phyloP scores from a whole-genome alignment of 2,888 invertebrate genomes.

The Cremastobaeus sp. region DNA sequence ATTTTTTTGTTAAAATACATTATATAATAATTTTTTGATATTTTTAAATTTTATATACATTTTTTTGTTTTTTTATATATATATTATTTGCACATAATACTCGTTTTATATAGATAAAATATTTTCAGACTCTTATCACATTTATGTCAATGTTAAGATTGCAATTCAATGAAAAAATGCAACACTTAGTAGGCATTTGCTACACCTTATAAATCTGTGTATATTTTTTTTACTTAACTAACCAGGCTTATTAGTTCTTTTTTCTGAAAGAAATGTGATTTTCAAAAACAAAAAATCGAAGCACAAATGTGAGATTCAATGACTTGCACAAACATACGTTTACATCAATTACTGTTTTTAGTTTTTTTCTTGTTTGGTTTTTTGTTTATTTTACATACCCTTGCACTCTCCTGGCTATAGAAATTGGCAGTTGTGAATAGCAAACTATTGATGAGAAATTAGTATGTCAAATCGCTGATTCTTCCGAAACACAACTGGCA shows the following conservation, averaged over 20 bases:
- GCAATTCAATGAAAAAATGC: constrained; percentile 3
- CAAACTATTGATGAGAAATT: too few species aligned
- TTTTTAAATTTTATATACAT: too few species aligned
- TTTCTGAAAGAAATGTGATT: constrained; percentile 34
- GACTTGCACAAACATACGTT: constrained; percentile 21
- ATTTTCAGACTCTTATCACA: constrained; percentile 19
- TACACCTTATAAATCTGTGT: neutral
- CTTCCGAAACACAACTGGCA: too few species aligned
- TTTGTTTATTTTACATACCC: neutral
- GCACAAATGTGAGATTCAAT: constrained; percentile 31
- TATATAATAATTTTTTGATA: constrained; percentile 32
- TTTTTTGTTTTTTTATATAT: constrained; percentile 42
- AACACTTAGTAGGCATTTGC: neutral
- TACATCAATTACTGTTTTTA: constrained; percentile 9
- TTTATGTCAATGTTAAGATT: constrained; percentile 24
- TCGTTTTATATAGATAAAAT: constrained; percentile 15
- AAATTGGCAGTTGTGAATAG: too few species aligned
- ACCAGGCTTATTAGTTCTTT: neutral
- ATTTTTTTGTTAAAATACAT: constrained; percentile 48
- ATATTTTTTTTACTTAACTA: neutral
- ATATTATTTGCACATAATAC: constrained; percentile 13
- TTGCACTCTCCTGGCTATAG: too few species aligned
- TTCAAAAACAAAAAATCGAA: neutral
- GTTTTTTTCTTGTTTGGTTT: constrained; percentile 1
- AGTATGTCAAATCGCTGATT: too few species aligned